Percentiles rank a stretch among this genome's conserved stretches.
Conservation (phyloP, 2,113 vertebrate species). For the Syngnathoides biaculeatus region DNA sequence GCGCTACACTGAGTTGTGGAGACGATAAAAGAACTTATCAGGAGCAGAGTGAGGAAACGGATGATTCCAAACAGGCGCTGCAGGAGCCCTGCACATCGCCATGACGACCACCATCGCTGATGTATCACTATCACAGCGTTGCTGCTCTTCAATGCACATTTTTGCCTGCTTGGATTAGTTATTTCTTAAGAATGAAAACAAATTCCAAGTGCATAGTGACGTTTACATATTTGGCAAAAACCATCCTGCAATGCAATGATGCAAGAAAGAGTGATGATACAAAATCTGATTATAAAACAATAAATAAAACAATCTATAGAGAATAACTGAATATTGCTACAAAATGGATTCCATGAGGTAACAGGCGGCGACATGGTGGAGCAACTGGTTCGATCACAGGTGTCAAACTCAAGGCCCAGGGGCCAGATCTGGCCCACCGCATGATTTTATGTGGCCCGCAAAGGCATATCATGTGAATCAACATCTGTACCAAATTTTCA, state of each 20-base stretch:
- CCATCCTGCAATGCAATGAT: neutral
- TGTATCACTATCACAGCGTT: neutral
- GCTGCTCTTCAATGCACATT: neutral
- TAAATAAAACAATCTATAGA: neutral
- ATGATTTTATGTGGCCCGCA: too few relatives aligned
- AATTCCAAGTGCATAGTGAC: neutral
- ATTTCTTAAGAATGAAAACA: neutral
- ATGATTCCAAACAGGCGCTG: neutral
- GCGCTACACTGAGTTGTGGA: neutral
- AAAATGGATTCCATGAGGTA: neutral
- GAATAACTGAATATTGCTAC: neutral
- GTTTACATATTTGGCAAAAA: neutral
- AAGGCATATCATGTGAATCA: too few relatives aligned
- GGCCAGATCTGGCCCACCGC: too few relatives aligned
- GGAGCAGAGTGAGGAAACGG: slow-evolving; percentile 8
- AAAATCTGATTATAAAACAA: neutral
- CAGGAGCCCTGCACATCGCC: neutral
- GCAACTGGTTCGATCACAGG: too few relatives aligned
- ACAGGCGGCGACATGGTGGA: too few relatives aligned
- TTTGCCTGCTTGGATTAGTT: too few relatives aligned
- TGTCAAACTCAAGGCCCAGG: too few relatives aligned
- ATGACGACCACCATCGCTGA: neutral
- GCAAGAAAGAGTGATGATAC: neutral
- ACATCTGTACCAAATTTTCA: too few relatives aligned
- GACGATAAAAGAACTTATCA: neutral